Evolutionary conservation across 2,113 vertebrate species (phyloP), one percentile per base, ranked within the genome.

Genomic region (Dolichallabes microphthalmus): DNA sequence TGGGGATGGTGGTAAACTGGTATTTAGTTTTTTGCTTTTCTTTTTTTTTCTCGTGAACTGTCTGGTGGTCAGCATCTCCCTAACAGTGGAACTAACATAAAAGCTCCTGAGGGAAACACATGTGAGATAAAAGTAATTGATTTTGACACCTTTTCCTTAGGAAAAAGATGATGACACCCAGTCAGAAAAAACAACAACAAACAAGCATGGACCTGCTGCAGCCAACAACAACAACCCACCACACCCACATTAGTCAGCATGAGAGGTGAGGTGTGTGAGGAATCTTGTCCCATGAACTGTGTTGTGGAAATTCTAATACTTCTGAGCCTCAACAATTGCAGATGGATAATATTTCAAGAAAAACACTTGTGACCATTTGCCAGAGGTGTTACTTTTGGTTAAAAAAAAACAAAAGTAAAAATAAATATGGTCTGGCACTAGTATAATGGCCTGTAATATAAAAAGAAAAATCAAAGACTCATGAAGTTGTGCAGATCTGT

Each of bases 61-160:
- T 0, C 25, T 53, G 22, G 20, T 60, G 82, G 73, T 73, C 53
- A 80, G 25, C 32, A 0, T 17, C 45, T 50, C 50, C 30, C 35
- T 68, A 68, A 81, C 63, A 53, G 1, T 71, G 5, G 35, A 30
- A 68, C 58, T 73, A 80, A 85, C 84, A 80, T 32, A 50, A 80
- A 73, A 15, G 57, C 55, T 75, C 85, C 50, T 57, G 45, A 53
- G 86, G 75, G 75, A 75, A 87, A 89, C 75, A 83, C 85, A 53
- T 80, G 75, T 75, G 76, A 83, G 80, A 80, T 64, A 76, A 66
- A 84, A 81, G 87, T 87, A 83, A 85, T 85, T 76, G 53, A 75
- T 80, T 79, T 76, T 71, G 74, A 69, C 87, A 82, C 63, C 73
- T 82, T 53, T 61, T 69, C 81, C 60, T 80, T 15, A 64, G 73